Evolutionary conservation across 2,113 vertebrate species (phyloP), one percentile per base, ranked within the genome.

Genomic region (Mionectes macconnelli): DNA sequence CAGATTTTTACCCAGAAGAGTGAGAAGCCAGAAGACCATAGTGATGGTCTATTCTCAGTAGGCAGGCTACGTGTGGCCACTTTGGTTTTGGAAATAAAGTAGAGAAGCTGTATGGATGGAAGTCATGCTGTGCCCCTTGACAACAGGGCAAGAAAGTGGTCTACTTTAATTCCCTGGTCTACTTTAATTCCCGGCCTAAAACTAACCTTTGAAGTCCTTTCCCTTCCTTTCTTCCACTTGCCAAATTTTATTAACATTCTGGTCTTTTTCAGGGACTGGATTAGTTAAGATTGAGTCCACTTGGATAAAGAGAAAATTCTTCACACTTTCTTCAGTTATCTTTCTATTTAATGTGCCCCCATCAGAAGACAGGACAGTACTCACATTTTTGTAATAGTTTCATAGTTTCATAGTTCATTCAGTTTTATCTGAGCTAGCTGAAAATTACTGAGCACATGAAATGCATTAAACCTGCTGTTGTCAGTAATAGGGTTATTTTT

Each of bases 381-480:
- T 79, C 40, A 57, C 12, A 24, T 68, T 85, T 95, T 90, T 91
- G 35, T 49, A 69, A 23, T 40, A 62, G 20, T 85, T 95, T 91
- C 44, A 49, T 84, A 75, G 57, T 23, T 79, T n/a, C n/a, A n/a
- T n/a, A n/a, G n/a, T n/a, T n/a, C n/a, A n/a, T n/a, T n/a, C n/a
- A n/a, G n/a, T 94, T 93, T 57, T 81, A 55, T 70, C 73, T 85
- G 53, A 88, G 37, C 49, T 69, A 79, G 31, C 62, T 90, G 67
- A 90, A 93, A 76, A 85, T 85, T 88, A 88, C 35, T 40, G 33
- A 88, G 45, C 40, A 62, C 45, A 53, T 30, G 49, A 93, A 93
- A 94, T 62, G 53, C 67, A 76, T 95, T 90, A 64, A 95, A 84
- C 78, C 66, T 89, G 73, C 33, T 89, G 56, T 84, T 95, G 69